Evolutionary conservation across 1,140 invertebrate species (phyloP).

Genomic region (Aphis craccivora): DNA sequence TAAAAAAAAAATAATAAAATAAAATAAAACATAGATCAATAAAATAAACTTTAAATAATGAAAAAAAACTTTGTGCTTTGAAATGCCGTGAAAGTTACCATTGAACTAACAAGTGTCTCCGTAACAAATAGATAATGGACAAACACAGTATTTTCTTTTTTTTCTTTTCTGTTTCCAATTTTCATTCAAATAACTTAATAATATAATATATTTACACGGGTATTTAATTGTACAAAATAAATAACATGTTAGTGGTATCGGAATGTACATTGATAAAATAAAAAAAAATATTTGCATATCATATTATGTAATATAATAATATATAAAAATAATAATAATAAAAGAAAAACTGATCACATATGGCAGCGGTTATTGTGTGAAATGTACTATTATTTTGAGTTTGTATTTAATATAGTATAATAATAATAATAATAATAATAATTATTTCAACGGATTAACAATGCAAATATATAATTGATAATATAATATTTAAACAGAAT

Average conservation of each 20-base stretch:
- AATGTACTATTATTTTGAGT: conserved; percentile 36
- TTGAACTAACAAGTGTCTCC: conserved; percentile 50
- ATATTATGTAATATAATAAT: not conserved
- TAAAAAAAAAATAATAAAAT: conserved; percentile 40
- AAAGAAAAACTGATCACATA: conserved; percentile 47
- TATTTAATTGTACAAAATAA: conserved; percentile 53
- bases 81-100: conserved; percentile 43
- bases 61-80: conserved; percentile 27
- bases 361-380: conserved; percentile 48
- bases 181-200: conserved; percentile 50
- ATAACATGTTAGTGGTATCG: conserved; percentile 51
- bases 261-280: conserved; percentile 52
- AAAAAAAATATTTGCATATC: conserved; percentile 37
- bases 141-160: conserved; percentile 32
- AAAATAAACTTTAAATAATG: conserved; percentile 44
- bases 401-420: conserved; percentile 20
- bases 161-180: not conserved
- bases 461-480: conserved; percentile 50
- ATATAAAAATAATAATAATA: conserved; percentile 19
- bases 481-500: conserved; percentile 50
- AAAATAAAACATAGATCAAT: not conserved
- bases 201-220: conserved; percentile 46
- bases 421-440: conserved; percentile 34
- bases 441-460: conserved; percentile 57
- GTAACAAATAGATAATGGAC: conserved; percentile 54